Percentiles rank a stretch among this genome's conserved stretches.
phyloP scores from a whole-genome alignment of 1,140 invertebrate species.

The Agrypnia vestita region DNA sequence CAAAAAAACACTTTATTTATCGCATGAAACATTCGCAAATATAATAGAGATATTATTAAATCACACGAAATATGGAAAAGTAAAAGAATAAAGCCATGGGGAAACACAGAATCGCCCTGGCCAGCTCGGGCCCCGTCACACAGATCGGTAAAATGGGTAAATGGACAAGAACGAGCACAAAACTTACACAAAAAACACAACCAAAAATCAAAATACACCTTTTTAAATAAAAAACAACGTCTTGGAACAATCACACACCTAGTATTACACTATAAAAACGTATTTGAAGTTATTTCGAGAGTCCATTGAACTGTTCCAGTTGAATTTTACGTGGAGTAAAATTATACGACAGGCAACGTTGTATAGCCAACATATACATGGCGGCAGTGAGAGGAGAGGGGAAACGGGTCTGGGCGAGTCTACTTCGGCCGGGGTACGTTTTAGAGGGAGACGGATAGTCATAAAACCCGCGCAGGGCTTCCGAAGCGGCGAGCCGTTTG shows the following conservation, averaged over 20 bases:
- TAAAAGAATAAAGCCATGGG: background rate
- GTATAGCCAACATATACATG: constrained; percentile 68
- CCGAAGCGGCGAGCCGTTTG: background rate
- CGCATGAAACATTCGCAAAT: constrained; percentile 3
- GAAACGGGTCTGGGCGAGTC: constrained; percentile 38
- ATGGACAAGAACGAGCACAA: constrained; percentile 38
- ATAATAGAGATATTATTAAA: background rate
- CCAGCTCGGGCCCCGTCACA: constrained; percentile 4
- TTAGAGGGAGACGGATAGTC: constrained; percentile 19
- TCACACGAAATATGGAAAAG: background rate
- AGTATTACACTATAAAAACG: constrained; percentile 52
- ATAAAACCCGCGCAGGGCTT: background rate
- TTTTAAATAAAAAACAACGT: constrained; percentile 14
- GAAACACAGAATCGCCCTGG: constrained; percentile 19
- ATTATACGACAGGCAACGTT: constrained; percentile 74
- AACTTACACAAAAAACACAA: constrained; percentile 57
- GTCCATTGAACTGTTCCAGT: constrained; percentile 74
- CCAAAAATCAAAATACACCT: constrained; percentile 41
- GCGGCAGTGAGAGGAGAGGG: constrained; percentile 63
- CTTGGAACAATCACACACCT: constrained; percentile 40
- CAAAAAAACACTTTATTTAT: constrained; percentile 26
- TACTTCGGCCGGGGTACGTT: constrained; percentile 26
- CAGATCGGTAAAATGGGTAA: constrained; percentile 16
- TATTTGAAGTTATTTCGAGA: constrained; percentile 65
- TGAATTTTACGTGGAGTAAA: constrained; percentile 74